Percentiles rank a stretch among this genome's conserved stretches.
These are phyloP conservation scores for Psammodynastes pulverulentus DNA, from an alignment of 2,113 vertebrate genomes.

Conservation along the genomic window DNA sequence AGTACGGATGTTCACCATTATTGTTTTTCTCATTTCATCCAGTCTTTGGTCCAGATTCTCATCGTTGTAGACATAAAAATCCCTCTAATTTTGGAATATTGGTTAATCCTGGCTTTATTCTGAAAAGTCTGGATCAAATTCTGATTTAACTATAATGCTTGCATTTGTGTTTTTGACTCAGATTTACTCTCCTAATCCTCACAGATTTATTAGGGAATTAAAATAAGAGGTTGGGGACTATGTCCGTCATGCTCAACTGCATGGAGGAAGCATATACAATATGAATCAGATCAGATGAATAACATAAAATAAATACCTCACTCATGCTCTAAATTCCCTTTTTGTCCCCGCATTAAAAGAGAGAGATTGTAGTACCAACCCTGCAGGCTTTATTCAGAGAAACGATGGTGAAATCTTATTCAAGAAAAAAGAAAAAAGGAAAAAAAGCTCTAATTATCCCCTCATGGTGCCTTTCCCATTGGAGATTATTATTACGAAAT, in stretches of 20 bases:
- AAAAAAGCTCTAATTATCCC: conserved; percentile 3
- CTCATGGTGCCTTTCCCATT: conserved; percentile 6
- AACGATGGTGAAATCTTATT: background rate
- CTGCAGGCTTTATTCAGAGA: background rate
- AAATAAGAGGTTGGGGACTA: background rate
- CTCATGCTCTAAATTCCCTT: background rate
- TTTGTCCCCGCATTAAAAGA: conserved; percentile 4
- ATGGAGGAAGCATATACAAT: background rate
- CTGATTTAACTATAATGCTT: background rate
- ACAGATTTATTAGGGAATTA: background rate
- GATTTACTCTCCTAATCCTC: background rate
- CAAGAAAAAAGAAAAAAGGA: background rate
- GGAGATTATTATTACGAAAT: background rate
- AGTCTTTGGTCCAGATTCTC: background rate
- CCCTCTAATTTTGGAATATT: background rate
- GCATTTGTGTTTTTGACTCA: background rate
- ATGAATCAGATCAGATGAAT: background rate
- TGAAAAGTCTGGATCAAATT: background rate
- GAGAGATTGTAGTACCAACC: background rate
- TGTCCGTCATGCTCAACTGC: background rate
- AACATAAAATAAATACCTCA: background rate
- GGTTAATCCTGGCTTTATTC: background rate
- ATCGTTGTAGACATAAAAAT: background rate
- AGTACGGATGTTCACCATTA: background rate
- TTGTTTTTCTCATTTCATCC: background rate